Percentiles rank a stretch among this genome's conserved stretches.
Conservation (phyloP, 1,140 invertebrate genomes). For the Drosophila miranda region DNA sequence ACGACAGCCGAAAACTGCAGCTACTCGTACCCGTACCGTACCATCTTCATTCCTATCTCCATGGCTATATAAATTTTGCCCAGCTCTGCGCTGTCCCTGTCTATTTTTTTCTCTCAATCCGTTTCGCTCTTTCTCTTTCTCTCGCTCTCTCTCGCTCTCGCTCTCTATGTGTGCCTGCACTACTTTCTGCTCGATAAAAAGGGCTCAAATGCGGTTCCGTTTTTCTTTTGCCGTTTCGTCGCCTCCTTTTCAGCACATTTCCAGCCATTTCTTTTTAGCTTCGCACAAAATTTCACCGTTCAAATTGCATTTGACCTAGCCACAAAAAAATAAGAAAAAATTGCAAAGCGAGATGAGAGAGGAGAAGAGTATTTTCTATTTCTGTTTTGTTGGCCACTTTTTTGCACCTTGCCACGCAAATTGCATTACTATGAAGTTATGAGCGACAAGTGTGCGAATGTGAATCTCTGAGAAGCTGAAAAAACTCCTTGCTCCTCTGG, state of each 20-base stretch:
- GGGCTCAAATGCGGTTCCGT: constrained; percentile 77
- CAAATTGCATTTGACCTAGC: constrained; percentile 55
- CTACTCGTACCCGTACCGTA: constrained; percentile 25
- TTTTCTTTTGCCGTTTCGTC: constrained; percentile 56
- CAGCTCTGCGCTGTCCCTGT: constrained; percentile 10
- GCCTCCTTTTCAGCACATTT: constrained; percentile 57
- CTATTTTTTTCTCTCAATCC: not conserved
- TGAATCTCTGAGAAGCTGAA: constrained; percentile 47
- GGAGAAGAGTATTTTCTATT: constrained; percentile 65
- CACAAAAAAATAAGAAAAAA: constrained; percentile 29
- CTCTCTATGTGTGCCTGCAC: constrained; percentile 45
- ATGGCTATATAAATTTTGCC: constrained; percentile 56
- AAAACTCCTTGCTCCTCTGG: constrained; percentile 5
- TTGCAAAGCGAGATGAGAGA: constrained; percentile 41
- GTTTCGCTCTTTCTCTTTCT: not conserved
- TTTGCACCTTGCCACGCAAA: constrained; percentile 65
- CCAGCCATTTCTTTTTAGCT: constrained; percentile 47
- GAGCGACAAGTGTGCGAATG: constrained; percentile 77
- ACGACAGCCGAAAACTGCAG: constrained; percentile 71
- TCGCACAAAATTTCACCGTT: constrained; percentile 53
- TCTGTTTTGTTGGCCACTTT: constrained; percentile 48
- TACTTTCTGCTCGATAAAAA: constrained; percentile 74
- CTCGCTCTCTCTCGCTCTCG: constrained; percentile 24
- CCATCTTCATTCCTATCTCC: constrained; percentile 57
- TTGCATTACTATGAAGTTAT: constrained; percentile 71